Percentiles rank a stretch among this genome's conserved stretches.
phyloP scores from a whole-genome alignment of 2,113 vertebrate species.

The Anolis sagrei region DNA sequence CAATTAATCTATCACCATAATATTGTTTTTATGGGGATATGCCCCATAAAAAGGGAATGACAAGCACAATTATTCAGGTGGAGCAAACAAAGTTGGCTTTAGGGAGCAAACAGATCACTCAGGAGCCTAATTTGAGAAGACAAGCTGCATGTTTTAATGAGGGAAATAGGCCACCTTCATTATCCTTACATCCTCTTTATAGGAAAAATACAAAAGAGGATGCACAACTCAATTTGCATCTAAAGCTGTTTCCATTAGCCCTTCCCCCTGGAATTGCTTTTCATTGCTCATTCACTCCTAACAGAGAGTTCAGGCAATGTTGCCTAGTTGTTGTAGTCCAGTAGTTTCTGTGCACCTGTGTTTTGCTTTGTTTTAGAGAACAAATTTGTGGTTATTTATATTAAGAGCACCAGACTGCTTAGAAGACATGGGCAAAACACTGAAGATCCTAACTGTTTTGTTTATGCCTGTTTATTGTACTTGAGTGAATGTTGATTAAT shows the following conservation, averaged over 20 bases:
- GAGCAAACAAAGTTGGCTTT: neutral
- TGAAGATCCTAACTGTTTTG: too few species aligned
- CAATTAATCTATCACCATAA: neutral
- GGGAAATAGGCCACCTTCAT: neutral
- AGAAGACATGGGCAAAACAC: too few species aligned
- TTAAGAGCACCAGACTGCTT: neutral
- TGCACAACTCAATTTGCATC: neutral
- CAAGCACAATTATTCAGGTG: neutral
- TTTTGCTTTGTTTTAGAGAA: neutral
- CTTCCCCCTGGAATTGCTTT: neutral
- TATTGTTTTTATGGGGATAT: neutral
- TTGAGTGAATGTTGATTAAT: too few species aligned
- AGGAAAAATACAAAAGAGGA: neutral
- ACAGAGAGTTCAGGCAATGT: neutral
- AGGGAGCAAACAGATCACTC: constrained; percentile 4
- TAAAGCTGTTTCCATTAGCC: neutral
- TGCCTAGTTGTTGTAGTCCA: neutral
- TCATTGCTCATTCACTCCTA: neutral
- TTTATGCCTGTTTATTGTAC: too few species aligned
- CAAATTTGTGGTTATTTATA: neutral
- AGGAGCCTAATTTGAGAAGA: constrained; percentile 1
- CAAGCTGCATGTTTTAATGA: neutral
- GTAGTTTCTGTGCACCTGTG: neutral
- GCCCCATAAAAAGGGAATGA: neutral
- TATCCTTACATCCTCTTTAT: neutral